phyloP scores from a whole-genome alignment of 2,113 vertebrate species.

The Tursiops truncatus region DNA sequence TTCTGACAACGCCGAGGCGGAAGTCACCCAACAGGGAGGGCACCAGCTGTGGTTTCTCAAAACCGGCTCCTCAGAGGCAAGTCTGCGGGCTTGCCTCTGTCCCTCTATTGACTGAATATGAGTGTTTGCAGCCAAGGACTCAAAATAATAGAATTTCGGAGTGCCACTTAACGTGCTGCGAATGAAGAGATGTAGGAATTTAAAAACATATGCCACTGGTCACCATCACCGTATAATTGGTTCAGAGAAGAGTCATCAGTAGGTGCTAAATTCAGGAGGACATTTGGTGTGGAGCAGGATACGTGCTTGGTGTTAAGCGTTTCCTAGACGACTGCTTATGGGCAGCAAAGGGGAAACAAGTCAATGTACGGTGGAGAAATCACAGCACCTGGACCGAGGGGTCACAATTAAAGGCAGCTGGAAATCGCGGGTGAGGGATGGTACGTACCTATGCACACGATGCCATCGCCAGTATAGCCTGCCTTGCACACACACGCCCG shows the following conservation, averaged over 20 bases:
- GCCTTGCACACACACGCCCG: constrained; percentile 86
- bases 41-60: background rate
- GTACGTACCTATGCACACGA: constrained; percentile 89
- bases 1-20: background rate
- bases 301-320: background rate
- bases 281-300: background rate
- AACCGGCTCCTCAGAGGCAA: accelerated
- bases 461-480: constrained; percentile 90
- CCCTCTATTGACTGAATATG: background rate
- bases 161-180: background rate
- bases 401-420: background rate
- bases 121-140: background rate
- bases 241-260: background rate
- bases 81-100: background rate
- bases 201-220: background rate
- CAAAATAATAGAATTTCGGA: background rate
- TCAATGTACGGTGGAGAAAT: background rate
- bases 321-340: background rate
- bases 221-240: background rate
- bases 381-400: background rate
- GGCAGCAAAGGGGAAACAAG: background rate
- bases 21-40: background rate
- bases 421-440: background rate
- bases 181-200: background rate
- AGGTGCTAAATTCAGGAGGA: background rate